Evolutionary conservation across 2,797 vertebrate species (phyloP), one percentile per base, ranked within the genome.

Genomic region (Xiphophorus birchmanni): DNA sequence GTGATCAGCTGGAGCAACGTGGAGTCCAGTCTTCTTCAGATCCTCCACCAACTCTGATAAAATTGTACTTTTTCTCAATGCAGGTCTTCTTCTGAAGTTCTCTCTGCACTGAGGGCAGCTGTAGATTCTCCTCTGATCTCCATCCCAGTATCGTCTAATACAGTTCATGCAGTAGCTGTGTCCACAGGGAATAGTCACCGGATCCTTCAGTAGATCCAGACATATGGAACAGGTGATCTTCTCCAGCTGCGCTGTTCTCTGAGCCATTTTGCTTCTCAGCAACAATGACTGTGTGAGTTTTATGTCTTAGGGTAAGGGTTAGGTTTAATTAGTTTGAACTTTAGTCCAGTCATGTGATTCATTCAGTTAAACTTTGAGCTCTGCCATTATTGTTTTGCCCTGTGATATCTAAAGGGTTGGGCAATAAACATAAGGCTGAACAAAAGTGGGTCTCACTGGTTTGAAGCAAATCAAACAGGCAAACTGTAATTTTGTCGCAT

Each of bases 131-230:
- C 5, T 58, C 56, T 29, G n/a, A 58, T 58, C 56, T 58, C n/a
- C n/a, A 32, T 58, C 56, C 56, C 56, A 58, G 56, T 13, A 29
- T 2, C 2, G 7, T 58, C 2, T 13, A 6, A 58, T 58, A 58
- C 56, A 58, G 4, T 29, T 13, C 56, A 58, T 58, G 3, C 56
- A 58, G 56, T 29, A 58, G 4, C 56, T 58, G 56, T 58, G 56
- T 29, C 56, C 56, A 58, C 56, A 58, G 60, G 60, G 60, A 65
- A 65, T 65, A 65, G 60, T 65, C 60, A 65, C 60, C 1, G 60
- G 60, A 65, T 65, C 60, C 60, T 65, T 65, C 15, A 65, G 32
- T 35, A 65, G 7, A 65, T 65, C 60, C 5, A 18, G 2, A 40
- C 35, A 40, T 18, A 67, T 40, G 32, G 60, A 17, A 18, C 60